Percentiles rank a stretch among this genome's conserved stretches.
Evolutionary conservation across 2,888 invertebrate species (phyloP).

Genomic region (Epsilonema sp.): DNA sequence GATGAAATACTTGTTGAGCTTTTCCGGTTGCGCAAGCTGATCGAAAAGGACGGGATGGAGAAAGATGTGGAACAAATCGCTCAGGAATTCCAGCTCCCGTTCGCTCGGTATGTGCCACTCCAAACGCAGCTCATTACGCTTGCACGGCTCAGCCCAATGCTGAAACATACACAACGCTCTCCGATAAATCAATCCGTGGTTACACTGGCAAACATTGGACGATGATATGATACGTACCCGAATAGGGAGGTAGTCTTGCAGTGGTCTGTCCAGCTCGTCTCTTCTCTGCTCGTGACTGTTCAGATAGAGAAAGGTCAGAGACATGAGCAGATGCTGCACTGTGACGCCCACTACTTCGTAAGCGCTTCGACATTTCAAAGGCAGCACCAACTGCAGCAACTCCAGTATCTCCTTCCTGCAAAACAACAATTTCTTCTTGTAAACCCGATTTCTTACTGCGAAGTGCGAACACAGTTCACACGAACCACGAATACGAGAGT

Average conservation of each 20-base stretch:
- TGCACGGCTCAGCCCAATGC: constrained; percentile 59
- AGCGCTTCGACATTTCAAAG: constrained; percentile 47
- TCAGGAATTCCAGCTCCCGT: constrained; percentile 47
- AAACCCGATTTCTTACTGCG: too few species aligned
- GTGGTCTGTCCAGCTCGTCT: constrained; percentile 42
- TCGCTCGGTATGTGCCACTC: constrained; percentile 56
- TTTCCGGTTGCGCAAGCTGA: constrained; percentile 38
- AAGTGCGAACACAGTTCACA: too few species aligned
- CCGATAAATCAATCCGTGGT: too few species aligned
- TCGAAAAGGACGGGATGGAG: constrained; percentile 45
- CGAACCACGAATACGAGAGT: too few species aligned
- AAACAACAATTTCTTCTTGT: too few species aligned
- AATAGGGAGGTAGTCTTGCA: constrained; percentile 49
- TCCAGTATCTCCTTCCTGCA: constrained; percentile 44
- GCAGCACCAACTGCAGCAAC: constrained; percentile 49
- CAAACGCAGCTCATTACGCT: constrained; percentile 45
- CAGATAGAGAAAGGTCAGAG: constrained; percentile 43
- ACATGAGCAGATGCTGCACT: constrained; percentile 41
- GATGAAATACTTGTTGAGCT: constrained; percentile 14
- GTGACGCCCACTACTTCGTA: constrained; percentile 41
- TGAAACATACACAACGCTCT: too few species aligned
- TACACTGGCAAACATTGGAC: too few species aligned
- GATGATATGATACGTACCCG: constrained; percentile 30
- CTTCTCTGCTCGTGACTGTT: constrained; percentile 44
- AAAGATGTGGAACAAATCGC: constrained; percentile 39